Base-by-base conservation (phyloP, 2,113 vertebrate genomes). In the Oceanites oceanicus region DNA sequence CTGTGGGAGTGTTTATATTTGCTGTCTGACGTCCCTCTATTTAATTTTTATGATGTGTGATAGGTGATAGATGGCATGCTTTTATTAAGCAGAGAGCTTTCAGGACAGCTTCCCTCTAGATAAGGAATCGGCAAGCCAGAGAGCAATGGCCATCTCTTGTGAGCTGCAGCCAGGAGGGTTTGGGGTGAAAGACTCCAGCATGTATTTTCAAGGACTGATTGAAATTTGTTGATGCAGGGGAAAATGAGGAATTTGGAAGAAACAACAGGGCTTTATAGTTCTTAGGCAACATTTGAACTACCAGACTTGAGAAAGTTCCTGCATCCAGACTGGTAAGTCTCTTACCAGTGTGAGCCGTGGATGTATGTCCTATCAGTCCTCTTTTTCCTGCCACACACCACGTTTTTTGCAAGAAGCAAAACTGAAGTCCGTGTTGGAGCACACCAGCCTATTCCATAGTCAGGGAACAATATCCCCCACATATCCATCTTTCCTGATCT, bases 1-100 rank as follows among this genome's bases (percentile, higher is more conserved):
- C 77, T 91, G 74, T 94, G 85, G 77, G 90, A 85, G 90, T 83
- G 90, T 94, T 97, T 95, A 63, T 90, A 27, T 76, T 91, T 71
- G 16, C 49, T 71, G 36, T 49, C 65, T 87, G 52, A 72, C 0
- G 0, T 78, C 44, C 44, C 42, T 72, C 34, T 84, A 27, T 89
- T 94, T 90, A 22, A 72, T 88, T 85, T 96, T 95, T 86, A 76
- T 81, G 61, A 82, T 17, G 66, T 96, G 77, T 88, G 77, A 85
- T 36, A 82, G 47, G 77, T 88, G 77, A 85, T 36, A 82, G 47
- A 90, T 6, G 4, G 8, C 12, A 4, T 85, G 91, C 87, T 92
- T 91, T 82, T 79, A 53, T 92, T 81, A 65, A 87, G 74, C 87
- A 74, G 44, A 75, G 56, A 1, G 1, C 44, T 93, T 72, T 90